Conservation (phyloP, 2,888 invertebrate species). For the Rhagonycha lutea region DNA sequence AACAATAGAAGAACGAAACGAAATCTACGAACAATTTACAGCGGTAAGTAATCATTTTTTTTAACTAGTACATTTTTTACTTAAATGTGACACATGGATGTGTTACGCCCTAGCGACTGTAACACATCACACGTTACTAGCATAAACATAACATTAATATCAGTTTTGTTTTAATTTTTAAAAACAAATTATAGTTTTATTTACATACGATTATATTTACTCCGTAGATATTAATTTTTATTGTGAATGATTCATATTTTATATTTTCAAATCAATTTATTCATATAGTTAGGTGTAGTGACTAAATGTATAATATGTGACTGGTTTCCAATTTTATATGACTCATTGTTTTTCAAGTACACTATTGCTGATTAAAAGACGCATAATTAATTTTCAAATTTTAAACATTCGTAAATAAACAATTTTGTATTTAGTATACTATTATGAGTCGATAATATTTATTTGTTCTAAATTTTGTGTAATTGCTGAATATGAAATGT, state of each 20-base stretch:
- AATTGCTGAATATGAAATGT: not conserved
- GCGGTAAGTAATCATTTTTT: constrained; percentile 61
- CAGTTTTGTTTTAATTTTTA: not conserved
- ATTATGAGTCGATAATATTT: no score
- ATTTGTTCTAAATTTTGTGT: no score
- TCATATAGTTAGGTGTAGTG: not conserved
- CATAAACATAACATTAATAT: not conserved
- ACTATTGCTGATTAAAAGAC: not conserved
- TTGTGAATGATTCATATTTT: not conserved
- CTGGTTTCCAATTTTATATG: not conserved
- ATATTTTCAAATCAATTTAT: not conserved
- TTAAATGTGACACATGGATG: constrained; percentile 18
- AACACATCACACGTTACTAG: constrained; percentile 4
- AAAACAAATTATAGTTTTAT: not conserved
- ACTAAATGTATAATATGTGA: not conserved
- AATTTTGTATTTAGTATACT: not conserved
- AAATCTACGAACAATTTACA: constrained; percentile 77
- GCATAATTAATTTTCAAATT: not conserved
- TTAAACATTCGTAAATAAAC: not conserved
- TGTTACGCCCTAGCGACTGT: constrained; percentile 20
- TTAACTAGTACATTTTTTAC: not conserved
- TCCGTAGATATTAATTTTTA: not conserved
- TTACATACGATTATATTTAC: not conserved
- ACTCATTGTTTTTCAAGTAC: not conserved
- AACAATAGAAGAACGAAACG: constrained; percentile 71